Base-by-base conservation (phyloP, 1,140 invertebrate genomes). In the Anagrus nilaparvatae region DNA sequence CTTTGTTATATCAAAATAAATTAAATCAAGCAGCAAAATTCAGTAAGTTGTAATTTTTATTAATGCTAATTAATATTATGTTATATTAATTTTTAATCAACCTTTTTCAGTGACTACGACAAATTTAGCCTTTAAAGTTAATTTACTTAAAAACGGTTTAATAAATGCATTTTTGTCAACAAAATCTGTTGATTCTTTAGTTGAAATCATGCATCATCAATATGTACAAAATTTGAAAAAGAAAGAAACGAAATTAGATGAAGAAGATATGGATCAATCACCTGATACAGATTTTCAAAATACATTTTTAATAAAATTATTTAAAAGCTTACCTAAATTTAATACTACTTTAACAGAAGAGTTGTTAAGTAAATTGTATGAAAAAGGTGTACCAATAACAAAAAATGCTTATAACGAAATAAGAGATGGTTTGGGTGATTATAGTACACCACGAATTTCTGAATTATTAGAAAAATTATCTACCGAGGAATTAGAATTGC, bases 361-460 rank as follows among this genome's bases (percentile, higher is more conserved):
- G n/a, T n/a, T n/a, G n/a, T n/a, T n/a, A n/a, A n/a, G n/a, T n/a
- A n/a, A n/a, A n/a, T n/a, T n/a, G n/a, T n/a, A n/a, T n/a, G n/a
- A n/a, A n/a, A 35, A 28, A 13, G 51, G 51, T 10, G 19, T 53
- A 9, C 27, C 28, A 13, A 50, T 53, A 24, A 36, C 49, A 7
- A 35, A 45, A 30, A 54, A 58, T 19, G 61, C 67, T 24, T 78
- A 76, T 1, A 72, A 79, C 45, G 54, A 65, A 29, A 62, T 86
- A 17, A 73, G 81, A 52, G 70, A 77, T 37, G 67, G 65, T 38
- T 54, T 82, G 3, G 73, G 73, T 3, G 67, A 78, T 7, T 71
- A 76, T 40, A 60, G 82, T 57, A 82, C 75, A 0, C 63, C 72
- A 1, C 62, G 73, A 50, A 69, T 82, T 13, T 75, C 75, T 0